Evolutionary conservation across 2,797 vertebrate genomes (phyloP).

Genomic region (Lemur catta): DNA sequence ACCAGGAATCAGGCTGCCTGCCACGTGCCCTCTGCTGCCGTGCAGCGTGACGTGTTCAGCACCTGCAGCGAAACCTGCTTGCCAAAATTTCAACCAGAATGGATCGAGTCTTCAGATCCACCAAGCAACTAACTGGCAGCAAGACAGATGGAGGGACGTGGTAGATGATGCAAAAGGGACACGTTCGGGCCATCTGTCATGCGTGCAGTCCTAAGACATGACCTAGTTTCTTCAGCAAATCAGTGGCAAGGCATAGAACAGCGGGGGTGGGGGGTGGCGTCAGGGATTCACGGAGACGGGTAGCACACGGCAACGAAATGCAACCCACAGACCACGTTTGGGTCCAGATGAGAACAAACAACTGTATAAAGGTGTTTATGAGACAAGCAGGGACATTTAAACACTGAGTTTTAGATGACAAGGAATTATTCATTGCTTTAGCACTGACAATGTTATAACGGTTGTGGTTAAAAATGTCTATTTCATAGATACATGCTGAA

Average conservation of each 20-base stretch:
- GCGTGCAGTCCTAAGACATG: not conserved
- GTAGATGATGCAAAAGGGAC: too few relatives aligned
- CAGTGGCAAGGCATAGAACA: not conserved
- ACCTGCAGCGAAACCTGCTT: too few relatives aligned
- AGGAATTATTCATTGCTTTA: not conserved
- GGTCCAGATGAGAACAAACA: not conserved
- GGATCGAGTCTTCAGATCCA: not conserved
- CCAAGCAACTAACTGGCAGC: not conserved
- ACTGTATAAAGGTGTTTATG: too few relatives aligned
- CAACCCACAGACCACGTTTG: not conserved
- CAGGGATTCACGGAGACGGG: not conserved
- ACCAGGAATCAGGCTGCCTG: too few relatives aligned
- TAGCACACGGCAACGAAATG: rapidly evolving
- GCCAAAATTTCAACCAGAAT: not conserved
- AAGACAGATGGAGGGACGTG: not conserved
- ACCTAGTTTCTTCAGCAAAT: not conserved
- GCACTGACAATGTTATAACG: not conserved
- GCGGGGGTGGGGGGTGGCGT: too few relatives aligned
- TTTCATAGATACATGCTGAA: not conserved
- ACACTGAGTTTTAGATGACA: not conserved
- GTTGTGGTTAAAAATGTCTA: not conserved
- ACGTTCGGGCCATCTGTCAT: too few relatives aligned
- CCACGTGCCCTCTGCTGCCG: not conserved
- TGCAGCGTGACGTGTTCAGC: not conserved
- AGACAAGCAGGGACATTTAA: not conserved